Conservation (phyloP, 2,888 invertebrate species). For the Pinctada fucata region DNA sequence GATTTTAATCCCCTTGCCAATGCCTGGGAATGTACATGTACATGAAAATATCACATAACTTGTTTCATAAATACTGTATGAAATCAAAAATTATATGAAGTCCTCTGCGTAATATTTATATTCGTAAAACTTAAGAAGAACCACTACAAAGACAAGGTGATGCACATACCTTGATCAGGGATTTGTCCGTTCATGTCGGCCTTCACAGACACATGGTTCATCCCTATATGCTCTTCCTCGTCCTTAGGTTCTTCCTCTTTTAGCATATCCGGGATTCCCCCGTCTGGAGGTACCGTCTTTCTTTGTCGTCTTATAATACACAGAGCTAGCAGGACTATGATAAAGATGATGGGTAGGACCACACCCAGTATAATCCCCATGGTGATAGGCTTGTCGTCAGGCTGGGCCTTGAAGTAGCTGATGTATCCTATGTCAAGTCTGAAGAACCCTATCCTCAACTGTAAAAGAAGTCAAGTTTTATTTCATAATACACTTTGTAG, state of each 20-base stretch:
- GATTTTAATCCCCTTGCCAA: too few species aligned
- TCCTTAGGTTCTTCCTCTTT: slow-evolving; percentile 66
- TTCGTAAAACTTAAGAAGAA: too few species aligned
- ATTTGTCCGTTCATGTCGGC: slow-evolving; percentile 68
- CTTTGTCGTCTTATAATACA: slow-evolving; percentile 69
- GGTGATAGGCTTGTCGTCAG: slow-evolving; percentile 62
- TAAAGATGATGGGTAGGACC: slow-evolving; percentile 69
- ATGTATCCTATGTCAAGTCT: slow-evolving; percentile 60
- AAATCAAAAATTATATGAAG: too few species aligned
- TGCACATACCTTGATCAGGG: slow-evolving; percentile 57
- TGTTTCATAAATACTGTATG: too few species aligned
- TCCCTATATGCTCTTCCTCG: slow-evolving; percentile 62
- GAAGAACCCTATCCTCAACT: slow-evolving; percentile 67
- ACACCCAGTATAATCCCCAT: slow-evolving; percentile 72
- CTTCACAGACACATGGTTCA: slow-evolving; percentile 66
- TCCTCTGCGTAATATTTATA: too few species aligned
- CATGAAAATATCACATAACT: too few species aligned
- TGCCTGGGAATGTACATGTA: too few species aligned
- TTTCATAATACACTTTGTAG: too few species aligned
- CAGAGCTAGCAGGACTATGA: slow-evolving; percentile 67
- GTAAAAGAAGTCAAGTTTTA: slow-evolving; percentile 17
- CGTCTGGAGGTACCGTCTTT: slow-evolving; percentile 65
- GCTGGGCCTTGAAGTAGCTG: slow-evolving; percentile 56
- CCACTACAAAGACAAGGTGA: too few species aligned
- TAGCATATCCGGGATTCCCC: slow-evolving; percentile 70